phyloP scores from a whole-genome alignment of 2,113 vertebrate species.

The Hystrix brachyura region DNA sequence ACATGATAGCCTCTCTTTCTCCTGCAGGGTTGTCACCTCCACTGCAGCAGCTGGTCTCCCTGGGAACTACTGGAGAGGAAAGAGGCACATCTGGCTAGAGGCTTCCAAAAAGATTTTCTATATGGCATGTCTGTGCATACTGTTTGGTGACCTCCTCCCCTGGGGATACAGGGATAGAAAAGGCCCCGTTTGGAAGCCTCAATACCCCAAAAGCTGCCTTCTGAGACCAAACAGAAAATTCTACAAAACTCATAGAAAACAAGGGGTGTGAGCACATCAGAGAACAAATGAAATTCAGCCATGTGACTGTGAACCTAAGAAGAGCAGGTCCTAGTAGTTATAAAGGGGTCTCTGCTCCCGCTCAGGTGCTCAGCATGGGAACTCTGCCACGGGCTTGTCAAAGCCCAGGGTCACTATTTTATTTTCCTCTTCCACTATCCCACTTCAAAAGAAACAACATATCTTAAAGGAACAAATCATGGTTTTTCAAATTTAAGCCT shows the following conservation, averaged over 20 bases:
- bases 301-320: background rate
- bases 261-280: background rate
- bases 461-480: constrained; percentile 1
- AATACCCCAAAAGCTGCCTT: background rate
- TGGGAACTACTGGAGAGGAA: background rate
- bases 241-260: background rate
- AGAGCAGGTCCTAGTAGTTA: background rate
- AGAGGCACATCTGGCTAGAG: background rate
- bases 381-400: background rate
- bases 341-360: background rate
- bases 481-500: background rate
- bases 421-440: background rate
- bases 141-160: background rate
- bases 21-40: background rate
- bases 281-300: background rate
- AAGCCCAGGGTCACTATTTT: background rate
- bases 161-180: background rate
- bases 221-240: background rate
- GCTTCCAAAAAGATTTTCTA: background rate
- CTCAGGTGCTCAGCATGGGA: background rate
- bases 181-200: background rate
- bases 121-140: fast-evolving
- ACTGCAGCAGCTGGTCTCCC: background rate
- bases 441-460: background rate
- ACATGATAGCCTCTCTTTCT: background rate